Conservation (phyloP, 2,797 vertebrate genomes). For the Danio choprae region DNA sequence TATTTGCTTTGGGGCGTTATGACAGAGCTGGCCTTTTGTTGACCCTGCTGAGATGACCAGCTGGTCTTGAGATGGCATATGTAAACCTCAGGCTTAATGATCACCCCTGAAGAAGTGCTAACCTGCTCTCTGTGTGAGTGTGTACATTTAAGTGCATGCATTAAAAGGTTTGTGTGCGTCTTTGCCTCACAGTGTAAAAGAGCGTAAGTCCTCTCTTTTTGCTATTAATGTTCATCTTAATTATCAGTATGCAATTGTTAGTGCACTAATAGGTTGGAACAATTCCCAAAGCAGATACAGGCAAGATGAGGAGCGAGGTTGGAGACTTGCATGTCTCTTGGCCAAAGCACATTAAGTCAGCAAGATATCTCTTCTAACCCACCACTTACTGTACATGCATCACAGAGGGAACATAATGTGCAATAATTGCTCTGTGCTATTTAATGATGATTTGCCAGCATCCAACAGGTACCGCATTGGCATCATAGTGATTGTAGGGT, state of each 20-base stretch:
- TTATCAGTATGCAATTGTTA: neutral
- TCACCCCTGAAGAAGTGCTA: conserved; percentile 42
- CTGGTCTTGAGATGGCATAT: conserved; percentile 42
- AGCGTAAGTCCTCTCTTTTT: neutral
- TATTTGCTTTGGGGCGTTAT: neutral
- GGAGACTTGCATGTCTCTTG: neutral
- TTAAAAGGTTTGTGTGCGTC: neutral
- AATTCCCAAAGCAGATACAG: neutral
- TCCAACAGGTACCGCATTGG: conserved; percentile 13
- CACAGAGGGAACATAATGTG: conserved; percentile 11
- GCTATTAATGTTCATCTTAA: neutral
- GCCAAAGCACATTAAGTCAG: conserved; percentile 20
- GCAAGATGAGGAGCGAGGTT: neutral
- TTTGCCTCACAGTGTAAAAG: neutral
- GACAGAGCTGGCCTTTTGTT: conserved; percentile 32
- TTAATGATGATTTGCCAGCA: conserved; percentile 21
- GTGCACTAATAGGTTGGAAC: conserved; percentile 7
- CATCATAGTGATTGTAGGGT: neutral
- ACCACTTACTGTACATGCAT: conserved; percentile 13
- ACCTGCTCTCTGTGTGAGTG: conserved; percentile 32
- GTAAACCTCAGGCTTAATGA: conserved; percentile 34
- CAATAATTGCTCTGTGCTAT: conserved; percentile 19
- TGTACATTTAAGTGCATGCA: conserved; percentile 6
- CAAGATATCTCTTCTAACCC: conserved; percentile 8
- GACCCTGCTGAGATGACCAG: conserved; percentile 43